Percentiles rank a stretch among this genome's conserved stretches.
phyloP scores from a whole-genome alignment of 1,140 invertebrate species.

The Pseudomyrmex flavicornis region DNA sequence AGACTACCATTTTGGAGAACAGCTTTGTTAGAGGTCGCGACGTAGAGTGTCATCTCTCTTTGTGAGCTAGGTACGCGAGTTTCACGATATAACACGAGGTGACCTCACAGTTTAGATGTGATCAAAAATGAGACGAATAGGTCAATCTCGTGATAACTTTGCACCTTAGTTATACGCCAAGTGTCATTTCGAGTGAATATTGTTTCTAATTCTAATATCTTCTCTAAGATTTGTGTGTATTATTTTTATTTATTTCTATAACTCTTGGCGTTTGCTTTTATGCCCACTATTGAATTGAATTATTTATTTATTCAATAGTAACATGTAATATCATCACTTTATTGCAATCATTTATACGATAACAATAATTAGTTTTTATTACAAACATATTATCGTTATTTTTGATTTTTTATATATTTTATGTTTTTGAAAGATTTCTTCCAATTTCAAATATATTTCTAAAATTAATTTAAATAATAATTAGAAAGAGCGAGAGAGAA shows the following conservation, averaged over 20 bases:
- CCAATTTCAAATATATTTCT: too few species aligned
- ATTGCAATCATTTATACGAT: neutral
- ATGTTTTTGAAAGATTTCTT: too few species aligned
- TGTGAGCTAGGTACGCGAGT: neutral
- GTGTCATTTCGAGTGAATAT: neutral
- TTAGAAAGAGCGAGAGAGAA: too few species aligned
- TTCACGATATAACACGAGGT: neutral
- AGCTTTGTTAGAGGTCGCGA: neutral
- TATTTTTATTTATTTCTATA: neutral
- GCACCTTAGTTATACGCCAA: neutral
- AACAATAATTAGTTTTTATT: too few species aligned
- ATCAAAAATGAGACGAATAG: slow-evolving; percentile 18
- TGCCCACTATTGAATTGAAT: neutral
- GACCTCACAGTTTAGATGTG: neutral
- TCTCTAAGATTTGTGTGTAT: slow-evolving; percentile 9
- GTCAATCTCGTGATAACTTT: neutral
- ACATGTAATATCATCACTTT: neutral
- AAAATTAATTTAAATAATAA: too few species aligned
- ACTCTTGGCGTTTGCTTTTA: too few species aligned
- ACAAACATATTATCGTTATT: too few species aligned
- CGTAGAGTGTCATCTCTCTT: slow-evolving; percentile 28
- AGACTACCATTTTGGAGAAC: slow-evolving; percentile 29
- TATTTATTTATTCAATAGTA: neutral
- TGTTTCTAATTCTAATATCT: neutral
- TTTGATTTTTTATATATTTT: too few species aligned